Evolutionary conservation across 2,797 vertebrate genomes (phyloP).

Genomic region (Potorous gilbertii): DNA sequence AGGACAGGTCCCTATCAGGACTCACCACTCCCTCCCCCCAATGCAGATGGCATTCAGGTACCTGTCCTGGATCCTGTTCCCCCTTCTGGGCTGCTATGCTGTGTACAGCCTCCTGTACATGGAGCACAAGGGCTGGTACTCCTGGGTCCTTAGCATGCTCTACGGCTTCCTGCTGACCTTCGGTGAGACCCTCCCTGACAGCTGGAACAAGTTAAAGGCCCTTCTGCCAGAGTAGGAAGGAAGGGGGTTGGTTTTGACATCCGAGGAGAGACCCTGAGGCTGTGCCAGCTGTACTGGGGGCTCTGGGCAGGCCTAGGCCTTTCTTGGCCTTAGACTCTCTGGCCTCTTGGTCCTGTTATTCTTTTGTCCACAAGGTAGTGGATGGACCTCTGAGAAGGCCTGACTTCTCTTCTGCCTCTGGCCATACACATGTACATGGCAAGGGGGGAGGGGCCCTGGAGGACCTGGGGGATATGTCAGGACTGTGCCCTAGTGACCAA

Average conservation of each 20-base stretch:
- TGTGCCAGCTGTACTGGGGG: no score
- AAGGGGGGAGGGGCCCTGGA: no score
- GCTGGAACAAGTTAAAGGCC: no score
- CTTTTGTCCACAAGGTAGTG: not conserved
- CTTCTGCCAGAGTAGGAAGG: no score
- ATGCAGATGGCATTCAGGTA: constrained; percentile 96
- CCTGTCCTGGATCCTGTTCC: constrained; percentile 96
- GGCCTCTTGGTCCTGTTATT: no score
- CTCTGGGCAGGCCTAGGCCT: no score
- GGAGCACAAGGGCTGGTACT: constrained; percentile 99
- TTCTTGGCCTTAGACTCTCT: no score
- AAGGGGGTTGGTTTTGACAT: no score
- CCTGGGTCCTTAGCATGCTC: constrained; percentile 97
- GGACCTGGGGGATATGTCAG: not conserved
- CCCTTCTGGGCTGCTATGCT: constrained; percentile 95
- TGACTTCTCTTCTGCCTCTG: not conserved
- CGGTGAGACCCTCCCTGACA: constrained; percentile 85
- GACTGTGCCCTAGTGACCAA: no score
- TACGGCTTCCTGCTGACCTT: constrained; percentile 98
- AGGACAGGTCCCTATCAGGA: no score
- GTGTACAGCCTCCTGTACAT: constrained; percentile 96
- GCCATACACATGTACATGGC: no score
- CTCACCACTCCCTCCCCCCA: not conserved
- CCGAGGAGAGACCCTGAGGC: no score
- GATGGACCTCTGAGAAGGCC: not conserved